Evolutionary conservation across 2,888 invertebrate genomes (phyloP), one percentile per base, ranked within the genome.

Genomic region (Orthosia gothica): DNA sequence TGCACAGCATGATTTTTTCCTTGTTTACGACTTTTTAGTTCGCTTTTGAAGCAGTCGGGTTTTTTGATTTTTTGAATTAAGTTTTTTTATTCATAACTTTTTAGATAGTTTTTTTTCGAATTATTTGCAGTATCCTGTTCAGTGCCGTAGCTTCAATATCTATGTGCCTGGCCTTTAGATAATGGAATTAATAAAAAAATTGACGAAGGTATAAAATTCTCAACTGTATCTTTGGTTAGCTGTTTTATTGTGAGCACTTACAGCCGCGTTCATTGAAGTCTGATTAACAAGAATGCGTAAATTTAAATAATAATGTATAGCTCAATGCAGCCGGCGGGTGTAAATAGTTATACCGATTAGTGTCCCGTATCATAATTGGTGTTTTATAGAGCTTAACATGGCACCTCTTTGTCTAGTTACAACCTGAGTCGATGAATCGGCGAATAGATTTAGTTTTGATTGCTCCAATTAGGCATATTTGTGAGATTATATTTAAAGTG

Each of bases 241-340:
- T 5, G 49, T 58, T 47, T 15, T 5, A 32, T 65, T 23, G 20
- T 26, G n/a, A 23, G 50, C 45, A 57, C 26, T 64, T 55, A 64
- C 23, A n/a, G 12, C n/a, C 26, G 26, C 26, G 57, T 66, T 81
- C 16, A 69, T 66, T 76, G 68, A 65, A 55, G 47, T 57, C 32
- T 65, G n/a, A 65, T 71, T 71, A 79, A n/a, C 68, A 79, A 54
- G 59, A 79, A 68, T 76, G 67, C 68, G 71, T 76, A 49, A 55
- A 62, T 70, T 67, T 58, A 55, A 67, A 65, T 73, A 62, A 75
- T 66, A 26, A 79, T 59, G 16, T 52, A 67, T 16, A 26, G 58
- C 23, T 66, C 59, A 54, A 47, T 49, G 7, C 57, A 47, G 55
- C 5, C 13, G 23, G 5, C 50, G 15, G 40, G 45, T 57, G 18